These are phyloP conservation scores for Phymatocera aterrima DNA, from an alignment of 2,888 invertebrate genomes.

Conservation along the genomic window DNA sequence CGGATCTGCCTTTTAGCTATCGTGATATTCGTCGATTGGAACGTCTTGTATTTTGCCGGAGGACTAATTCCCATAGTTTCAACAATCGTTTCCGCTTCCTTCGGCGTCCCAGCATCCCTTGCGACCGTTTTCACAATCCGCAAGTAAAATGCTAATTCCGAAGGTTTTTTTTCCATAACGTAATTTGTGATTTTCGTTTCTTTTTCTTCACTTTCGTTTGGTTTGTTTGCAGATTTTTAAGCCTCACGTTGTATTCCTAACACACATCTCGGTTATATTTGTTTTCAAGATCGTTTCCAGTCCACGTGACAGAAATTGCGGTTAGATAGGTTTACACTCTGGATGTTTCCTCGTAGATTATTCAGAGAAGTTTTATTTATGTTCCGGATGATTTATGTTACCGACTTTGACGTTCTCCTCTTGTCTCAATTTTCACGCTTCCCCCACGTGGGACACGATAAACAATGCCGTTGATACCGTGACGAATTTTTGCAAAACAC, in stretches of 20 bases:
- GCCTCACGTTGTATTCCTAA: too few species aligned
- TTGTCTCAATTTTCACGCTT: not conserved
- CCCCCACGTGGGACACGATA: not conserved
- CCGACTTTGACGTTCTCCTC: not conserved
- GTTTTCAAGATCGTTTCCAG: too few species aligned
- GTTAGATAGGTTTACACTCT: not conserved
- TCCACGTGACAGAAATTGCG: not conserved
- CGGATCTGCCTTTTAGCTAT: conserved; percentile 64
- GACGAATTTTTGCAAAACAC: too few species aligned
- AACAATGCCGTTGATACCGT: not conserved
- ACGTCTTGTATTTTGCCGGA: conserved; percentile 66
- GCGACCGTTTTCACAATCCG: conserved; percentile 62
- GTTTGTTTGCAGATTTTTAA: too few species aligned
- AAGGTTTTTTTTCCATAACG: too few species aligned
- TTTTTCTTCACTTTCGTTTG: not conserved
- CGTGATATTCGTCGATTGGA: conserved; percentile 66
- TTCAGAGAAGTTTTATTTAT: not conserved
- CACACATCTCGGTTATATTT: too few species aligned
- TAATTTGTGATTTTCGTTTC: not conserved
- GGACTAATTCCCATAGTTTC: conserved; percentile 62
- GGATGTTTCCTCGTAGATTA: not conserved
- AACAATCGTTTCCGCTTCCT: conserved; percentile 59
- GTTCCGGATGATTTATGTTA: not conserved
- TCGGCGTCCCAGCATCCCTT: conserved; percentile 66
- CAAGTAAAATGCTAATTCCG: conserved; percentile 6